Evolutionary conservation across 2,888 invertebrate species (phyloP), one percentile per base, ranked within the genome.

Genomic region (Stratiomys singularior): DNA sequence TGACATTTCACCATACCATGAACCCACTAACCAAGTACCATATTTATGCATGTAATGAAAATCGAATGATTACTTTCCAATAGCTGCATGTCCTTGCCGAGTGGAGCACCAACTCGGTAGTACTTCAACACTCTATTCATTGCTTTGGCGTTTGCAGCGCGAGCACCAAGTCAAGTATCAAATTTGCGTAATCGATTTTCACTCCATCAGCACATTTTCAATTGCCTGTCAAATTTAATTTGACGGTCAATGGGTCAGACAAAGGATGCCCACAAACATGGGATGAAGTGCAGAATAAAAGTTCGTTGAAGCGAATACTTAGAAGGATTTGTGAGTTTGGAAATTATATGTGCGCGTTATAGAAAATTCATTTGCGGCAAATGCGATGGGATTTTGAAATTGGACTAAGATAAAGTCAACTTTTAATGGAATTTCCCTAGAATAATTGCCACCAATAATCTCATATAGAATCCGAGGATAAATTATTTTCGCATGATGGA

Each of bases 201-300:
- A 23, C 67, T 44, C 46, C 46, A 46, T 46, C 44, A 37, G 44
- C 37, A 67, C 37, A 44, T 44, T 67, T 67, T 67, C 67, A 67
- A 67, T 67, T 44, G 37, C 21, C 7, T 44, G 44, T 67, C 67
- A 11, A 44, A 67, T 44, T 67, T 67, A 67, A 67, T 67, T 67
- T 67, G 67, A 67, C 46, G 67, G 67, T 67, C 67, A 67, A 46
- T 67, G 67, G 67, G 44, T 66, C 37, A 66, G 66, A 67, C 67
- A 67, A 44, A 27, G 18, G 37, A 13, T 67, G 44, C 7, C 18
- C 52, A 18, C 52, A 52, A 52, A n/a, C 15, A 52, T 9, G 52
- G 18, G 52, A 52, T n/a, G n/a, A 52, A 18, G 3, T 52, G 37
- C 37, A 9, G 52, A 52, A 52, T 52, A 13, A n/a, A 13, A 52